Evolutionary conservation across 2,113 vertebrate species (phyloP), one percentile per base, ranked within the genome.

Genomic region (Ailurus styani): DNA sequence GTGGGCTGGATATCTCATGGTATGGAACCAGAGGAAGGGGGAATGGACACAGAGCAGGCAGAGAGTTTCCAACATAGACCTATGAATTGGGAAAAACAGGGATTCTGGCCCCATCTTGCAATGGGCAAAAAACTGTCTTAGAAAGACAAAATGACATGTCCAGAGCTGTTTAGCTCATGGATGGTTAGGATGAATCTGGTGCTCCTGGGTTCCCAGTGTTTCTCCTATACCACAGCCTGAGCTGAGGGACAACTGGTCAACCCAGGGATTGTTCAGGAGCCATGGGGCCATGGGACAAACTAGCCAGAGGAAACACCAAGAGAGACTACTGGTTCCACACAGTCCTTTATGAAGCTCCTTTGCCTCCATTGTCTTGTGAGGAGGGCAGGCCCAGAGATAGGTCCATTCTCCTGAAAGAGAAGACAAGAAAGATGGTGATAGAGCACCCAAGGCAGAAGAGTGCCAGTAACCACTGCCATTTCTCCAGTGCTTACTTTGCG

Each of bases 21-120:
- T 23, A 6, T 45, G 40, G 29, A 50, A 64, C 45, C 64, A 75
- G 73, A 77, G 50, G n/a, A 75, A 78, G 37, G 0, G 0, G 27
- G n/a, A 21, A 29, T n/a, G 66, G 37, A n/a, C 34, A 34, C n/a
- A 40, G 54, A 94, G n/a, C 57, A 40, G 31, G 40, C 52, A 60
- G 2, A 45, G 29, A 9, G 37, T 57, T 87, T 70, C 81, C 31
- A 34, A 47, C 2, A 12, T 8, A 72, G 29, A 83, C n/a, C 21
- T 60, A 0, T 54, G n/a, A 95, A 47, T 14, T 42, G 79, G 42
- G 60, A 27, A 97, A 83, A 42, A 9, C 14, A 45, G 17, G 5
- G 55, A 89, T 70, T 92, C 72, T 72, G 78, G 95, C 42, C 52
- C 62, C 37, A 29, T 64, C 62, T 60, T 77, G 31, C 85, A 72